Evolutionary conservation across 2,113 vertebrate genomes (phyloP).

Genomic region (Nothoprocta pentlandii): DNA sequence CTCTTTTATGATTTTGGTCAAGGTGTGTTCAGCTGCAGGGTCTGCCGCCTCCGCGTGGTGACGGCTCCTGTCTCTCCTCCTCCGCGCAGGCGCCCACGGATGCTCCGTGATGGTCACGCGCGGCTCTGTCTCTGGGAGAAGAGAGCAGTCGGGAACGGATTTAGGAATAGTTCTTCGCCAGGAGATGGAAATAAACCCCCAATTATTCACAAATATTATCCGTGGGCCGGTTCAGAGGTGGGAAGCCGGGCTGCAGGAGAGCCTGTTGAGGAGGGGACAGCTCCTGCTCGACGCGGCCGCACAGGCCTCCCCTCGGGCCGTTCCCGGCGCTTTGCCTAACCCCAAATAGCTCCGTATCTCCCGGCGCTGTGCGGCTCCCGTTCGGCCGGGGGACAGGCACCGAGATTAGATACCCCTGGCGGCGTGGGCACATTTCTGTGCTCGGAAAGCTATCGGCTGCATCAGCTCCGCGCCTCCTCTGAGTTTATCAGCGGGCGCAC

Average conservation of each 20-base stretch:
- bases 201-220: not conserved
- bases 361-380: not conserved
- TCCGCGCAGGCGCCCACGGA: not conserved
- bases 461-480: conserved; percentile 69
- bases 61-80: not conserved
- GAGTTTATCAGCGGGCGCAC: conserved; percentile 80
- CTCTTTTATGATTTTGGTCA: not conserved
- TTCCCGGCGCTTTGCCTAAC: no score
- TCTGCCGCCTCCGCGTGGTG: not conserved
- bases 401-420: conserved; percentile 60
- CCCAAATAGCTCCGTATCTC: not conserved
- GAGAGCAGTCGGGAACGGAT: not conserved
- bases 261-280: not conserved
- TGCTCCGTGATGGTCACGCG: not conserved
- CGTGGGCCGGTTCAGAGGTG: no score
- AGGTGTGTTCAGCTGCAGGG: not conserved
- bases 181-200: not conserved
- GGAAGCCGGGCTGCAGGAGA: no score
- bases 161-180: not conserved
- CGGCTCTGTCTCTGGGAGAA: not conserved
- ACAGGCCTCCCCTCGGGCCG: no score
- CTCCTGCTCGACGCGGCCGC: not conserved
- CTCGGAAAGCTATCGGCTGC: conserved; percentile 60
- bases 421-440: not conserved
- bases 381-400: conserved; percentile 59